Conservation (phyloP, 2,797 vertebrate species). For the Onychomys torridus region DNA sequence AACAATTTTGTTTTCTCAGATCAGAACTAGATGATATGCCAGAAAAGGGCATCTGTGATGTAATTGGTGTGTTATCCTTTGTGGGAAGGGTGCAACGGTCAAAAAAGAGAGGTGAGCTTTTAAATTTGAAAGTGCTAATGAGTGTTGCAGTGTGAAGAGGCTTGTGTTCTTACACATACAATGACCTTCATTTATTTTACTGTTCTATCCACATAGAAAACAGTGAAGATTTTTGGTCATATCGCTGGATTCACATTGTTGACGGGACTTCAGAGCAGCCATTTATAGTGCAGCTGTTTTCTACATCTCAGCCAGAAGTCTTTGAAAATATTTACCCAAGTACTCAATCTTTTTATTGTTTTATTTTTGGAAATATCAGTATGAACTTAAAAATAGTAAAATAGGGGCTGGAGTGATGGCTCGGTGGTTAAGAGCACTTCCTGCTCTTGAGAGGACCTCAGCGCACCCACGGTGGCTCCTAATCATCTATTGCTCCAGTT, state of each 20-base stretch:
- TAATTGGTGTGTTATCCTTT: slow-evolving; percentile 95
- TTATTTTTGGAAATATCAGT: slow-evolving; percentile 5
- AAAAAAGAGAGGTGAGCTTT: slow-evolving; percentile 89
- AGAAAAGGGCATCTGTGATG: slow-evolving; percentile 90
- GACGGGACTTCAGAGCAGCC: slow-evolving; percentile 92
- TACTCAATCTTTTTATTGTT: slow-evolving; percentile 79
- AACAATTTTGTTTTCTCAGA: slow-evolving; percentile 80
- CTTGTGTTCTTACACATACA: slow-evolving; percentile 17
- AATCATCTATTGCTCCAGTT: background rate
- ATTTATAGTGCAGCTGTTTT: slow-evolving; percentile 95
- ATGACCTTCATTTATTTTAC: slow-evolving; percentile 67
- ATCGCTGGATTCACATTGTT: slow-evolving; percentile 94
- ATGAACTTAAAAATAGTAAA: slow-evolving; percentile 27
- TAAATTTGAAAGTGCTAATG: slow-evolving; percentile 56
- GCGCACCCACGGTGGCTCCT: background rate
- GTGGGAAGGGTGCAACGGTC: slow-evolving; percentile 94
- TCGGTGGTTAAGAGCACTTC: background rate
- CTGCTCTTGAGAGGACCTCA: background rate
- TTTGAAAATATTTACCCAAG: slow-evolving; percentile 93
- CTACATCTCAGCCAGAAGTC: slow-evolving; percentile 94
- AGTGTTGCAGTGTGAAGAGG: slow-evolving; percentile 33
- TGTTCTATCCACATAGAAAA: slow-evolving; percentile 85
- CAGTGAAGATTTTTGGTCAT: slow-evolving; percentile 94
- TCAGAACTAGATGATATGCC: slow-evolving; percentile 88
- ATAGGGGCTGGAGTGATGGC: background rate